Conservation (phyloP, 2,113 vertebrate genomes). For the Myiozetetes cayanensis region DNA sequence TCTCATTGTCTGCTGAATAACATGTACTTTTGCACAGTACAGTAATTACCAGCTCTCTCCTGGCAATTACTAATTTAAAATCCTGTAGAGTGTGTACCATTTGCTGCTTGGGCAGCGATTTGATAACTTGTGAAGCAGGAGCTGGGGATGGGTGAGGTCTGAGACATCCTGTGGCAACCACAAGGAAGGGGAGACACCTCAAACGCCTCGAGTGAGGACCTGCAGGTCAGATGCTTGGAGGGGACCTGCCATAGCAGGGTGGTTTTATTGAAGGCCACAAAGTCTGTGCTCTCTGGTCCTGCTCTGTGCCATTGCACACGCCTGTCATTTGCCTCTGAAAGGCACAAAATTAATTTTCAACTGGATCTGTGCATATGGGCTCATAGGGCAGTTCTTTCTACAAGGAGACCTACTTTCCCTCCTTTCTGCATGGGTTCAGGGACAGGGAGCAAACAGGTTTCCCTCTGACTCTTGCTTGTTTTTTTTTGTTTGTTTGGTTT, state of each 20-base stretch:
- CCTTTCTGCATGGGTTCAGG: rapidly evolving
- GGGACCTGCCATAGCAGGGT: rapidly evolving
- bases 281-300: background rate
- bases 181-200: background rate
- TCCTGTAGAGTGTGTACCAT: background rate
- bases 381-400: background rate
- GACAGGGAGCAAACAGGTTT: rapidly evolving
- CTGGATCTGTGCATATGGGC: rapidly evolving
- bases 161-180: background rate
- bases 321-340: background rate
- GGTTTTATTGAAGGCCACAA: background rate
- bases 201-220: rapidly evolving
- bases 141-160: rapidly evolving
- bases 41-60: background rate
- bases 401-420: background rate
- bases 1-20: background rate
- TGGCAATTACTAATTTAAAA: background rate
- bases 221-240: background rate
- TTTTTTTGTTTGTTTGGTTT: background rate
- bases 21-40: background rate
- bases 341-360: background rate
- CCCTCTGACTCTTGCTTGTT: background rate
- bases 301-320: background rate
- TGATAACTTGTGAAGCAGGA: background rate
- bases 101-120: background rate